These are phyloP conservation scores for Sminthurinus aureus DNA, from an alignment of 2,888 invertebrate species.

Conservation along the genomic window DNA sequence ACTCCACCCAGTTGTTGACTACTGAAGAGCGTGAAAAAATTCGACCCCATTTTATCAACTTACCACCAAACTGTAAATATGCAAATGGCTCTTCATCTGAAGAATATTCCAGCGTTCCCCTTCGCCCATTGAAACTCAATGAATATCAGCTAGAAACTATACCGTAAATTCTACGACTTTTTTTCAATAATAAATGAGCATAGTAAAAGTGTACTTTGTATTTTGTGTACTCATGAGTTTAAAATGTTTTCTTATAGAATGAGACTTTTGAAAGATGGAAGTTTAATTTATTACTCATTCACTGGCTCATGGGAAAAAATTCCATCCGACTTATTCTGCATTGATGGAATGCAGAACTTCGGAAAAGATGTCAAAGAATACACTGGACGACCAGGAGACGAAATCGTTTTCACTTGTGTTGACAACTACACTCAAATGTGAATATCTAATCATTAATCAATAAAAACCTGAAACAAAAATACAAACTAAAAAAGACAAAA, in stretches of 20 bases:
- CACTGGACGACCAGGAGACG: conserved; percentile 7
- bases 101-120: conserved; percentile 20
- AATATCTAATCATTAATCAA: no score
- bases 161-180: conserved; percentile 1
- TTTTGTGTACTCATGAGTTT: no score
- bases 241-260: conserved; percentile 12
- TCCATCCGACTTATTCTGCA: conserved; percentile 29
- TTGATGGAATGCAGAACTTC: conserved; percentile 37
- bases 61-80: conserved; percentile 26
- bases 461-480: no score
- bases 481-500: no score
- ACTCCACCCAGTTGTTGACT: conserved; percentile 3
- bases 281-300: conserved; percentile 20
- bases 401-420: conserved; percentile 29
- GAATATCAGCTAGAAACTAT: conserved; percentile 29
- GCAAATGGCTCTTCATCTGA: conserved; percentile 30
- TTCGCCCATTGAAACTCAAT: conserved; percentile 22
- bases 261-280: conserved; percentile 33
- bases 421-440: conserved; percentile 16
- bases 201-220: no score
- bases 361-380: conserved; percentile 30
- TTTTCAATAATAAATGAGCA: no score
- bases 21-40: conserved; percentile 3
- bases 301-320: conserved; percentile 32
- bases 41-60: conserved; percentile 29